Percentiles rank a stretch among this genome's conserved stretches.
Conservation (phyloP, 2,797 vertebrate species). For the Bovichtus diacanthus region DNA sequence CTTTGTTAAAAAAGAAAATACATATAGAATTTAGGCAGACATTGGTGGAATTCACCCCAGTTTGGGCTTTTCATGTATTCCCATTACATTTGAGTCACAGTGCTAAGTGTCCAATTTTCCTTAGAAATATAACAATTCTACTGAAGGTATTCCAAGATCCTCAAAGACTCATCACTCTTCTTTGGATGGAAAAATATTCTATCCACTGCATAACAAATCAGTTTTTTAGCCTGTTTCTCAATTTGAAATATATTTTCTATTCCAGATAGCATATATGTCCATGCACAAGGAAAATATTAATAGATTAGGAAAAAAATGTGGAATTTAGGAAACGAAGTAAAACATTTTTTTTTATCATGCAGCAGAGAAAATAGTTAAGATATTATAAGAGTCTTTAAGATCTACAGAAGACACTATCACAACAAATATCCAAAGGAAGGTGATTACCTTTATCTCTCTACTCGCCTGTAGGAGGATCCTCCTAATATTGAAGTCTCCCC, state of each 20-base stretch:
- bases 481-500: too few species aligned
- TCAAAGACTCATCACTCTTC: too few species aligned
- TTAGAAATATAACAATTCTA: not conserved
- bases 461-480: too few species aligned
- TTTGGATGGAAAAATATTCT: too few species aligned
- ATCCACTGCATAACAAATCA: too few species aligned
- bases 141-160: not conserved
- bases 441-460: too few species aligned
- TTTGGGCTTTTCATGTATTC: not conserved
- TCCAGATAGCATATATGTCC: not conserved
- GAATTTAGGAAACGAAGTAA: not conserved
- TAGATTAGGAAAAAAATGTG: not conserved
- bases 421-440: too few species aligned
- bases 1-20: not conserved
- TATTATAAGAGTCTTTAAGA: too few species aligned
- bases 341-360: not conserved
- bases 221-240: too few species aligned
- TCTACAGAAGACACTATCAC: too few species aligned
- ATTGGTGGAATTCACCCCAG: not conserved
- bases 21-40: not conserved
- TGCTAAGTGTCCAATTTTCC: not conserved
- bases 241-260: not conserved
- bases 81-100: not conserved
- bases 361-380: too few species aligned
- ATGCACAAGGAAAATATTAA: not conserved